Conservation (phyloP, 2,888 invertebrate species). For the Aquatica leii region DNA sequence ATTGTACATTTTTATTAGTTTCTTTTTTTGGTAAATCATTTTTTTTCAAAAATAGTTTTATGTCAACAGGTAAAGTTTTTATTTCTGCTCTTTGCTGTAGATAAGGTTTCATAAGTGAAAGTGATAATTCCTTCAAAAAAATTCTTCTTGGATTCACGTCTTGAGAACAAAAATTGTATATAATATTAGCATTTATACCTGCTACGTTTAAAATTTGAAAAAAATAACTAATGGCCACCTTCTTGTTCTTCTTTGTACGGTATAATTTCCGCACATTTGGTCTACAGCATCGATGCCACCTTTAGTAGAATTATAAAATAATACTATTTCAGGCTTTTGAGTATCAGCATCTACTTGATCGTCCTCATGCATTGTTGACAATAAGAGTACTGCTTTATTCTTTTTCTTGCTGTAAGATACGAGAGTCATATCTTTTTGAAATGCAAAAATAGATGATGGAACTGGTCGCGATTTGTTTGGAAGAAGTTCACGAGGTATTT, state of each 20-base stretch:
- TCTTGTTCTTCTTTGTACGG: constrained; percentile 39
- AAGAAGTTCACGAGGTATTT: constrained; percentile 48
- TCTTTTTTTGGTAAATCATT: neutral
- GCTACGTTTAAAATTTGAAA: constrained; percentile 44
- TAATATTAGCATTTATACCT: constrained; percentile 39
- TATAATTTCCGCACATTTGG: constrained; percentile 44
- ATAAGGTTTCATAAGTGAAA: constrained; percentile 12
- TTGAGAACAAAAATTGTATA: constrained; percentile 5
- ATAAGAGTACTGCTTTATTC: constrained; percentile 38
- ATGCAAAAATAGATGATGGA: constrained; percentile 44
- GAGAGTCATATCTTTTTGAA: constrained; percentile 44
- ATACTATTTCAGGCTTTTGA: constrained; percentile 37
- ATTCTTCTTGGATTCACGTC: constrained; percentile 1
- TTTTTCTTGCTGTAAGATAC: constrained; percentile 44
- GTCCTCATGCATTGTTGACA: constrained; percentile 38
- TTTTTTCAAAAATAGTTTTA: constrained; percentile 1
- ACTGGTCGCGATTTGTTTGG: constrained; percentile 39
- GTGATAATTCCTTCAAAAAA: neutral
- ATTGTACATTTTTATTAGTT: too few relatives aligned
- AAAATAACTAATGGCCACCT: constrained; percentile 44
- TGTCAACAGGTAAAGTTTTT: constrained; percentile 6
- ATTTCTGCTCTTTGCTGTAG: neutral
- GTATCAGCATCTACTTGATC: constrained; percentile 39
- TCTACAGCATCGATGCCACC: constrained; percentile 46
- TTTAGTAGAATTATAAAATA: constrained; percentile 39